A percentile compares a stretch with the other conserved stretches of the same genome.
phyloP scores from a whole-genome alignment of 2,888 invertebrate genomes.

The Eurytoma adleriae region DNA sequence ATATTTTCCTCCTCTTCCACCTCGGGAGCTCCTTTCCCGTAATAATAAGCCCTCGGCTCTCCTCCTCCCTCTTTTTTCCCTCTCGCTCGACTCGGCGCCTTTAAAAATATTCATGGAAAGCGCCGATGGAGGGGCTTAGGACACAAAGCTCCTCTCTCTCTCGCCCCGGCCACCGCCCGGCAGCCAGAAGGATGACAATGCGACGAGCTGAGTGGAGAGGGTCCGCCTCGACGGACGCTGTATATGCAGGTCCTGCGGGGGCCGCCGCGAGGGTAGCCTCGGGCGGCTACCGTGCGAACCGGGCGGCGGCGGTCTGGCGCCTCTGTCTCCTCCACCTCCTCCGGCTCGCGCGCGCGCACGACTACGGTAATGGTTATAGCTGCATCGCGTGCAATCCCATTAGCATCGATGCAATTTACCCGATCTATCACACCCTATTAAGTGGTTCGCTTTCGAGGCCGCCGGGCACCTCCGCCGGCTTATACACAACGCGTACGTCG shows the following conservation, averaged over 20 bases:
- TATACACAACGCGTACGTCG: conserved; percentile 15
- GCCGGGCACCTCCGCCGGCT: conserved; percentile 22
- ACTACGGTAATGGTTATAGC: conserved; percentile 75
- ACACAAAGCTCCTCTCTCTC: conserved; percentile 38
- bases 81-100: neutral
- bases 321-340: conserved; percentile 26
- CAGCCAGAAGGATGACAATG: conserved; percentile 33
- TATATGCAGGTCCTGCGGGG: neutral
- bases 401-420: conserved; percentile 76
- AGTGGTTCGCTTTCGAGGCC: conserved; percentile 70
- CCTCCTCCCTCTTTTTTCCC: neutral
- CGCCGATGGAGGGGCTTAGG: conserved; percentile 50
- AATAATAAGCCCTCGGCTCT: conserved; percentile 27
- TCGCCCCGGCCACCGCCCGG: neutral
- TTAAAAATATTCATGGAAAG: conserved; percentile 55
- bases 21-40: conserved; percentile 1
- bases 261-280: neutral
- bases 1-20: too few relatives aligned
- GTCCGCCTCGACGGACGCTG: neutral
- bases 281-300: conserved; percentile 48
- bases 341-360: conserved; percentile 64
- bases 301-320: conserved; percentile 43
- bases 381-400: conserved; percentile 76
- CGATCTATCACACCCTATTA: conserved; percentile 76
- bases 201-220: conserved; percentile 9